Percentiles rank a stretch among this genome's conserved stretches.
Evolutionary conservation across 1,140 invertebrate genomes (phyloP).

Genomic region (Pararge aegeria): DNA sequence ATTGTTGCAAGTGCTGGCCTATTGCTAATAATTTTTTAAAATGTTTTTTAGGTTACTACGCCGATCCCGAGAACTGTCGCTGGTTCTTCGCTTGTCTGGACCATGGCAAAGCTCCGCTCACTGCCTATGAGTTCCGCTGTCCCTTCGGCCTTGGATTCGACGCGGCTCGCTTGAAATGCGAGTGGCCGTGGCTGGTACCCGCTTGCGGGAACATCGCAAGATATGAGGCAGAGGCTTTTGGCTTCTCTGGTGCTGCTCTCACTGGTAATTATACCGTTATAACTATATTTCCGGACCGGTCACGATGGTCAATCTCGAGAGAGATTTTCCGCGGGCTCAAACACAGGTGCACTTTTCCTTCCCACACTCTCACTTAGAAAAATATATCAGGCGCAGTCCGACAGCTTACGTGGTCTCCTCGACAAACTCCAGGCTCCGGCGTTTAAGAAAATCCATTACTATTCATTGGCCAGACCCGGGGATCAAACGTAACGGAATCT

Average conservation of each 20-base stretch:
- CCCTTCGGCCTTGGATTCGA: conserved; percentile 91
- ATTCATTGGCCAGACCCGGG: too few species aligned
- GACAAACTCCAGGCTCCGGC: too few species aligned
- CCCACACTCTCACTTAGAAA: too few species aligned
- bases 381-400: too few species aligned
- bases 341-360: too few species aligned
- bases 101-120: conserved; percentile 83
- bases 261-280: conserved; percentile 48
- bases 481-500: too few species aligned
- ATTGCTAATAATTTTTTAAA: background rate
- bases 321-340: background rate
- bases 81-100: conserved; percentile 93
- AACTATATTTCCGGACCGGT: too few species aligned
- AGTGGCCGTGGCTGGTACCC: conserved; percentile 91
- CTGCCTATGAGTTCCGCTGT: conserved; percentile 91
- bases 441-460: too few species aligned
- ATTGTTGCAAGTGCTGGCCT: too few species aligned
- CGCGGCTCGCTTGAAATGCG: conserved; percentile 85
- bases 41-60: conserved; percentile 83
- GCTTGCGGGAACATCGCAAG: conserved; percentile 81
- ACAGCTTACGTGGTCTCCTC: too few species aligned
- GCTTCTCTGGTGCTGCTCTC: conserved; percentile 63
- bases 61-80: conserved; percentile 90
- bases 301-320: too few species aligned
- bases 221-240: conserved; percentile 72